Evolutionary conservation across 2,797 vertebrate species (phyloP).

Genomic region (Tangara arthus): DNA sequence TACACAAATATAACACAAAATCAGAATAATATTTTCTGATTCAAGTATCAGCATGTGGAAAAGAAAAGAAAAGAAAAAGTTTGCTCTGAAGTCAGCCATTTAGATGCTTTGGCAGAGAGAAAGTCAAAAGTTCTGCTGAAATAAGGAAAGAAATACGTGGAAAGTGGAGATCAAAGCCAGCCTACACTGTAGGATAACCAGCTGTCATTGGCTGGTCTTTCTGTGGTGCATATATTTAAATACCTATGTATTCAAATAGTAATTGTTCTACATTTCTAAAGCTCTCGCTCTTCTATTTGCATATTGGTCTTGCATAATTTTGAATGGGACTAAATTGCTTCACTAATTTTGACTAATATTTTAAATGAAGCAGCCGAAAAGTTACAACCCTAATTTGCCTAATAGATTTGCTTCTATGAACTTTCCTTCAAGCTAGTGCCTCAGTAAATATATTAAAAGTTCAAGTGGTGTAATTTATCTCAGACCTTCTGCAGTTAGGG

Average conservation of each 20-base stretch:
- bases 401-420: neutral
- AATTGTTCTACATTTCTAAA: neutral
- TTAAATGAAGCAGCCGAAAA: constrained; percentile 15
- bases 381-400: neutral
- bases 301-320: constrained; percentile 10
- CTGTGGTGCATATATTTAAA: constrained; percentile 20
- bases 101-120: neutral
- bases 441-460: constrained; percentile 10
- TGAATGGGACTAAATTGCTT: constrained; percentile 7
- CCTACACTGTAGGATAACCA: neutral
- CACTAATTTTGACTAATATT: constrained; percentile 35
- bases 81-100: neutral
- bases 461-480: neutral
- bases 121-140: neutral
- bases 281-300: neutral
- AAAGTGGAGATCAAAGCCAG: neutral
- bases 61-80: neutral
- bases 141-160: neutral
- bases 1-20: neutral
- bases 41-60: neutral
- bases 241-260: neutral
- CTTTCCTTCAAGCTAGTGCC: neutral
- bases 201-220: neutral
- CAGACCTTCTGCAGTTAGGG: neutral
- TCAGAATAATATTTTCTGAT: neutral